Evolutionary conservation across 2,888 invertebrate genomes (phyloP), one percentile per base, ranked within the genome.

Genomic region (Oligia latruncula): DNA sequence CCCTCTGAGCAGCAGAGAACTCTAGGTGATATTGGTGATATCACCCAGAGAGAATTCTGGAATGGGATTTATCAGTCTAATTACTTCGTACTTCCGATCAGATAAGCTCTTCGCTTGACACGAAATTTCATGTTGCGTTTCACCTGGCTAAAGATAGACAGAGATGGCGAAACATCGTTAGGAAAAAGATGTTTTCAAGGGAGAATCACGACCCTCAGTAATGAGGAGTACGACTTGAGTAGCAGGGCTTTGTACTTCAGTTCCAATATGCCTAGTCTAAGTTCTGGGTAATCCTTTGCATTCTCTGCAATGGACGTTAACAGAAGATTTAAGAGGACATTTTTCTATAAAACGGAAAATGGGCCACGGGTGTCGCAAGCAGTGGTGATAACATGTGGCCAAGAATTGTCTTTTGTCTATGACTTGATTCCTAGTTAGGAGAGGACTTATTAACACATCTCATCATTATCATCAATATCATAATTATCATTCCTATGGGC

Each of bases 31-130:
- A 77, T 35, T 5, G 29, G 29, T 6, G 29, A 62, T 29, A 62
- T 29, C 15, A 6, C 2, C 2, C 0, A 62, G 6, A 62, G 60
- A 68, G 58, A 13, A 4, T 70, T 23, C 29, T 15, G 49, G 29
- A 82, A 76, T 60, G 58, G 15, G 17, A 52, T 77, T 49, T 83
- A 77, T 70, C 64, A 71, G 43, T 52, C 49, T 40, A 64, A 58
- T 75, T 65, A 76, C 49, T 35, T 8, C 6, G 4, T 70, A n/a
- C n/a, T n/a, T n/a, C n/a, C n/a, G n/a, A n/a, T n/a, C n/a, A n/a
- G n/a, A n/a, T n/a, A n/a, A n/a, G n/a, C n/a, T n/a, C n/a, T n/a
- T n/a, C n/a, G n/a, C n/a, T n/a, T n/a, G n/a, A n/a, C n/a, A n/a
- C n/a, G n/a, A n/a, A n/a, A n/a, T n/a, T n/a, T n/a, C n/a, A n/a